Evolutionary conservation across 2,113 vertebrate genomes (phyloP).

Genomic region (Petroica traversi): DNA sequence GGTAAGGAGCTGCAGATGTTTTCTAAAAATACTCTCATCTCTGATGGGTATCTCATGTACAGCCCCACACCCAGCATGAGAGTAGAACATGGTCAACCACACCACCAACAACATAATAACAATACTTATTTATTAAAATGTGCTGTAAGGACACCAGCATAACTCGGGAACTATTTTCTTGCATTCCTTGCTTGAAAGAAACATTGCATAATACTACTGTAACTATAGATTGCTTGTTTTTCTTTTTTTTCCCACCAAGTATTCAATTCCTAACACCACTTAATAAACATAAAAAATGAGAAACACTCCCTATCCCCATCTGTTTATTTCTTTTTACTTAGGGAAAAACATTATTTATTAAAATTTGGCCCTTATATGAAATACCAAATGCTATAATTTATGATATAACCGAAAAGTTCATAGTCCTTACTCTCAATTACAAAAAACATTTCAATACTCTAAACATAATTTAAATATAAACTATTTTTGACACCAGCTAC

Average conservation of each 20-base stretch:
- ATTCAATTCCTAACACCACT: neutral
- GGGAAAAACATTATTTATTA: neutral
- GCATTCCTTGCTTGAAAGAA: neutral
- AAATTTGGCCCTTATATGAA: neutral
- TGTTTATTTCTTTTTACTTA: neutral
- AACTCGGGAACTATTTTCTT: neutral
- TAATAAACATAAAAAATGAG: neutral
- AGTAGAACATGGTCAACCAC: neutral
- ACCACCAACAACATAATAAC: neutral
- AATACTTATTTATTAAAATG: neutral
- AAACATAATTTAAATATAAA: neutral
- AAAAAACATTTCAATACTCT: neutral
- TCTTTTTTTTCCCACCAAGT: neutral
- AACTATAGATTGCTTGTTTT: neutral
- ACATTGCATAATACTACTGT: neutral
- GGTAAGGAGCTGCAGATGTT: neutral
- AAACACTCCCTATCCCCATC: neutral
- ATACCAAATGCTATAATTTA: neutral
- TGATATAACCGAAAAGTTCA: neutral
- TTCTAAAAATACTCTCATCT: neutral
- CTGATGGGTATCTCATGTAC: neutral
- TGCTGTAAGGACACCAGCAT: neutral
- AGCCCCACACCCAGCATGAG: neutral
- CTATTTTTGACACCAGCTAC: neutral
- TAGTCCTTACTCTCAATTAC: neutral